Percentiles rank a stretch among this genome's conserved stretches.
phyloP scores from a whole-genome alignment of 2,888 invertebrate species.

The Diarsia rubi region DNA sequence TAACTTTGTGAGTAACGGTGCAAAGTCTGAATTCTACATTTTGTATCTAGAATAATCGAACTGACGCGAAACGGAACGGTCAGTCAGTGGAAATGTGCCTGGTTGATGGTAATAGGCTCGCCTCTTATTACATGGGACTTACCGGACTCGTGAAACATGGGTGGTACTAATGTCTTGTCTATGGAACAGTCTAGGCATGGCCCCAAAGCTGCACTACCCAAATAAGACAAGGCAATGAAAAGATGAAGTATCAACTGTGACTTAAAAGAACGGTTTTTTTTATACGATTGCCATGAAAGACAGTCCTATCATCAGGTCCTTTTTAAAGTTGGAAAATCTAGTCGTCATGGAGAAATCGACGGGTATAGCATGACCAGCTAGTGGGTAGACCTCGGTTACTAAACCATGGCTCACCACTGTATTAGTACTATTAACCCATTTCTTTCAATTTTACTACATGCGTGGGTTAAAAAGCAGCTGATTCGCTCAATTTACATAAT shows the following conservation, averaged over 20 bases:
- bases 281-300: background rate
- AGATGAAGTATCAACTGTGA: background rate
- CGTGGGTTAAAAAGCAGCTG: conserved; percentile 59
- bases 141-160: no score
- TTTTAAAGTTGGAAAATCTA: background rate
- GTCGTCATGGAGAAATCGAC: background rate
- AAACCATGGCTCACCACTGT: conserved; percentile 53
- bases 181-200: no score
- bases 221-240: background rate
- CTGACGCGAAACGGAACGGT: no score
- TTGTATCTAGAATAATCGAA: no score
- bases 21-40: background rate
- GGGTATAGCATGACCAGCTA: conserved; percentile 1
- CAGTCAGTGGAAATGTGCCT: no score
- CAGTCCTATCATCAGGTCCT: background rate
- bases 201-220: background rate
- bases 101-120: no score
- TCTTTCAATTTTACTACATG: conserved; percentile 55
- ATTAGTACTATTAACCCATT: conserved; percentile 57
- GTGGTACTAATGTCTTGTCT: no score
- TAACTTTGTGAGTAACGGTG: conserved; percentile 5
- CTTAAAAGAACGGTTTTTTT: background rate
- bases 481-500: conserved; percentile 50
- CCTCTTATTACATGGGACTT: no score
- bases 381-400: conserved; percentile 60